Evolutionary conservation across 2,888 invertebrate genomes (phyloP), one percentile per base, ranked within the genome.

Genomic region (Chrysodeixis includens): DNA sequence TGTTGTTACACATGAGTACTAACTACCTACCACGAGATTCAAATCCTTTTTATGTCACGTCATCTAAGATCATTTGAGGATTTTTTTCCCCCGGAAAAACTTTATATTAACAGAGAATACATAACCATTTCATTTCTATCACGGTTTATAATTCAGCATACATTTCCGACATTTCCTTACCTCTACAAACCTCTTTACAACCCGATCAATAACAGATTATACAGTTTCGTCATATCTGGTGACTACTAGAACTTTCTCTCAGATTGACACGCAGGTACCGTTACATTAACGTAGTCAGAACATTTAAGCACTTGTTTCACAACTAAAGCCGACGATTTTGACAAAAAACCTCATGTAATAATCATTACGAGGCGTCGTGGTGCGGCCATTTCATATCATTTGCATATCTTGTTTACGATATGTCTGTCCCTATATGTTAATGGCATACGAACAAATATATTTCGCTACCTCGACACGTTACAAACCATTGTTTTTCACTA

Each of bases 341-440:
- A 82, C 75, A 84, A 86, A 84, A 83, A 82, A 74, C 73, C 73
- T 73, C 69, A 78, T 70, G 79, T 78, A 84, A 87, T 86, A 84
- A 83, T 84, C 82, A 85, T 84, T 84, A 84, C 74, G 61, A 52
- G 67, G 22, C 74, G 71, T 68, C 85, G 76, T 72, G 83, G 84
- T 78, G 77, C 78, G 83, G 85, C 84, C 83, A 80, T 82, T 79
- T 83, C 79, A 76, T 86, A 88, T 86, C 88, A 93, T 92, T 92
- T 91, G 87, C 92, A 90, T 93, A 92, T 90, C 88, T 91, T 90
- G 90, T 92, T 93, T 92, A 91, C 87, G 86, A 83, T 79, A 84
- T 82, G 87, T 87, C 88, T 84, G 90, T 92, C 88, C 81, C 86
- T 88, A 88, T 84, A 90, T 86, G 86, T 88, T 91, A 92, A 92